Conservation (phyloP, 2,797 vertebrate genomes). For the Hypotaenidia philippensis region DNA sequence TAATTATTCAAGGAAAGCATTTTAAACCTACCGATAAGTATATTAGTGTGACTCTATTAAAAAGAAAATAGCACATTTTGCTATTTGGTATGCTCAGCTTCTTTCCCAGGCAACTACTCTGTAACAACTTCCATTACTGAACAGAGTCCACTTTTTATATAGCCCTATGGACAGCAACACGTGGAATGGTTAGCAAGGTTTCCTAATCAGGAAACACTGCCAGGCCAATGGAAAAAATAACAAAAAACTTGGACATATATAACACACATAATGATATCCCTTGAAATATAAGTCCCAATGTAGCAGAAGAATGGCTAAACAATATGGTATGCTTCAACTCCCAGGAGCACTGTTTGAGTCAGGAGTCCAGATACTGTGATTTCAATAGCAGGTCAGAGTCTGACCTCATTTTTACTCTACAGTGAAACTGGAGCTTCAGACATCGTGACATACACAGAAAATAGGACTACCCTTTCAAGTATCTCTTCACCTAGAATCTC, state of each 20-base stretch:
- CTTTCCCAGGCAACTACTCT: neutral
- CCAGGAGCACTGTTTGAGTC: neutral
- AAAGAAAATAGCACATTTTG: neutral
- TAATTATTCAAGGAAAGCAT: neutral
- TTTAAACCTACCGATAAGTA: neutral
- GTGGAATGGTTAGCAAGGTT: neutral
- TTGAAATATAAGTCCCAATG: neutral
- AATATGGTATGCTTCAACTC: neutral
- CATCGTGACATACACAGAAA: neutral
- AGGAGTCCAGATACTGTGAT: neutral
- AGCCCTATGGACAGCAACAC: neutral
- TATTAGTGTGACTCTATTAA: neutral
- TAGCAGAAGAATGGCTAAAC: neutral
- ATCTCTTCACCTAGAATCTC: neutral
- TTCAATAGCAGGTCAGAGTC: neutral
- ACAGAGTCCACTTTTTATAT: neutral
- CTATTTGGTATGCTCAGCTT: neutral
- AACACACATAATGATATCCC: neutral
- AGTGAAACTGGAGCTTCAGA: constrained; percentile 1
- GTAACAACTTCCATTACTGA: neutral
- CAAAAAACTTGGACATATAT: neutral
- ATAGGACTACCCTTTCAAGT: neutral
- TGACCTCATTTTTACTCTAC: neutral
- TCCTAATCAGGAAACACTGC: neutral
- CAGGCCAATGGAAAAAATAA: neutral